phyloP scores from a whole-genome alignment of 2,888 invertebrate species.

The Orchestes rusci region DNA sequence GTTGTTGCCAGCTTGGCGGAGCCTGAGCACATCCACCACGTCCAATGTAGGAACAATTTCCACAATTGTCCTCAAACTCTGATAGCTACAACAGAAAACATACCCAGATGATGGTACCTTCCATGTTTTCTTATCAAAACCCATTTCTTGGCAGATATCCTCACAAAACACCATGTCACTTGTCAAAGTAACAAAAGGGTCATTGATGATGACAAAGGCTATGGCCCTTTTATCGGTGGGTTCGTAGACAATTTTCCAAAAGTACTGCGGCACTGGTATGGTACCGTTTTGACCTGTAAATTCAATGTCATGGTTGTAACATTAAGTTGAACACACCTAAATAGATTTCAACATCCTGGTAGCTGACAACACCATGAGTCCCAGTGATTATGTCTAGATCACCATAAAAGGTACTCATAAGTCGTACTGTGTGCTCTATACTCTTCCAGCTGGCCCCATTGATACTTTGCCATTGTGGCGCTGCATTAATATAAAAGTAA shows the following conservation, averaged over 20 bases:
- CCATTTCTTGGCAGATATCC: conserved; percentile 38
- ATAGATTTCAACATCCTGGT: conserved; percentile 42
- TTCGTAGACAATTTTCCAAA: conserved; percentile 46
- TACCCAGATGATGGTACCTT: conserved; percentile 35
- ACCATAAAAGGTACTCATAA: conserved; percentile 37
- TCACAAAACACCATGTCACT: conserved; percentile 34
- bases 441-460: conserved; percentile 49
- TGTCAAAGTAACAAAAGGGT: conserved; percentile 38
- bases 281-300: conserved; percentile 24
- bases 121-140: conserved; percentile 37
- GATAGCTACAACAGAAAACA: conserved; percentile 43
- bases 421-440: conserved; percentile 44
- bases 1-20: no score
- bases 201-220: conserved; percentile 48
- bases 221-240: conserved; percentile 40
- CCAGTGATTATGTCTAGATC: conserved; percentile 44
- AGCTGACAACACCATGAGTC: conserved; percentile 40
- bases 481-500: conserved; percentile 48
- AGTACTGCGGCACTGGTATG: conserved; percentile 44
- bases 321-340: conserved; percentile 29
- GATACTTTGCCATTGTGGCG: conserved; percentile 46
- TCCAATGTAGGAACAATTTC: conserved; percentile 27
- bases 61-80: conserved; percentile 30
- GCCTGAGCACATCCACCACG: conserved; percentile 27
- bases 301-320: neutral